phyloP scores from a whole-genome alignment of 1,140 invertebrate species.

The Neuroterus valhalla region DNA sequence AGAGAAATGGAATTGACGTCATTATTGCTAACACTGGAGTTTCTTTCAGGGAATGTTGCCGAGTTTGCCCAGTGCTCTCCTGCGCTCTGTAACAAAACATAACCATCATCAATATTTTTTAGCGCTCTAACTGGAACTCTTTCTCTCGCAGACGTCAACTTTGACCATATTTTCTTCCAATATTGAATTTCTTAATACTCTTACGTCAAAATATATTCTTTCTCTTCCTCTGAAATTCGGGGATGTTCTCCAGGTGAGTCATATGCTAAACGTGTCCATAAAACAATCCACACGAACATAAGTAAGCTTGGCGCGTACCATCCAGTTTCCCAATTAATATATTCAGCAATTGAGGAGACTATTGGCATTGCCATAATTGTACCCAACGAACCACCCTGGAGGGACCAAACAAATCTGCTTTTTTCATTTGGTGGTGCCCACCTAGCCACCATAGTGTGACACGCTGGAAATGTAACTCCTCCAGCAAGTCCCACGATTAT shows the following conservation, averaged over 20 bases:
- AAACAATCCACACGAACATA: too few relatives aligned
- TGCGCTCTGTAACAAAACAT: constrained; percentile 52
- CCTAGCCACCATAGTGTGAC: constrained; percentile 80
- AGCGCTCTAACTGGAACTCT: too few relatives aligned
- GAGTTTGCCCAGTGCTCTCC: constrained; percentile 46
- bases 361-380: constrained; percentile 85
- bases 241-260: too few relatives aligned
- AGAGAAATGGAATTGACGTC: constrained; percentile 81
- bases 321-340: constrained; percentile 81
- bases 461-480: constrained; percentile 81
- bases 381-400: constrained; percentile 84
- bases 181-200: too few relatives aligned
- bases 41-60: constrained; percentile 51
- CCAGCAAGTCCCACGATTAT: constrained; percentile 68
- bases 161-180: too few relatives aligned
- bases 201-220: too few relatives aligned
- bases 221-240: too few relatives aligned
- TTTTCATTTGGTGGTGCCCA: constrained; percentile 84
- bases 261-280: too few relatives aligned
- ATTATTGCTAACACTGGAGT: constrained; percentile 71
- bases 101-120: too few relatives aligned
- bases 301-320: constrained; percentile 65
- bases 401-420: constrained; percentile 81
- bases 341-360: constrained; percentile 78
- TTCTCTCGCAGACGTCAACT: too few relatives aligned